Conservation (phyloP, 2,797 vertebrate genomes). For the Atherinosoma microstoma region DNA sequence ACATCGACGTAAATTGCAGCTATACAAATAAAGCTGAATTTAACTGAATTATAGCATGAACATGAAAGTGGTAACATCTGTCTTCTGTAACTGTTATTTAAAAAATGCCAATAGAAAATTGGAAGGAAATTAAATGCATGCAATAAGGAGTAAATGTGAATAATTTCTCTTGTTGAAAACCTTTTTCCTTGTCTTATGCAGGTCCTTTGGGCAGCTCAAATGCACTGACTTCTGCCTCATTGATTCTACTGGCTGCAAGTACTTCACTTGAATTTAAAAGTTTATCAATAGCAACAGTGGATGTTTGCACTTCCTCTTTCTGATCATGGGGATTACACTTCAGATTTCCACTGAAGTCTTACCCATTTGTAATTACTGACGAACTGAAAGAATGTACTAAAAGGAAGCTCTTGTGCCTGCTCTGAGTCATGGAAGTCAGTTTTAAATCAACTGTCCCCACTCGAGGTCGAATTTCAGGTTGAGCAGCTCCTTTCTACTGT, state of each 20-base stretch:
- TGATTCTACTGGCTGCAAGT: slow-evolving; percentile 95
- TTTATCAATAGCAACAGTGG: slow-evolving; percentile 20
- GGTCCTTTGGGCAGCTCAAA: slow-evolving; percentile 90
- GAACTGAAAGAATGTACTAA: slow-evolving; percentile 44
- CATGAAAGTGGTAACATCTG: neutral
- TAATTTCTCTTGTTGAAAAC: neutral
- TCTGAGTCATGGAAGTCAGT: slow-evolving; percentile 49
- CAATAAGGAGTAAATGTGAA: neutral
- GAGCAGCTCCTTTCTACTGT: slow-evolving; percentile 45
- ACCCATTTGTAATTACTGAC: slow-evolving; percentile 22
- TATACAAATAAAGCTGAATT: no score
- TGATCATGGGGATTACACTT: slow-evolving; percentile 43
- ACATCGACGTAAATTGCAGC: no score
- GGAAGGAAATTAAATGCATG: neutral
- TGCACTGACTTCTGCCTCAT: slow-evolving; percentile 92
- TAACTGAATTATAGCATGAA: neutral
- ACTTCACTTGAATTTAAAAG: slow-evolving; percentile 89
- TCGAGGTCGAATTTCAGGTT: slow-evolving; percentile 31
- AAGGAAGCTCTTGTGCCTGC: slow-evolving; percentile 38
- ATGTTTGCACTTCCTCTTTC: slow-evolving; percentile 40
- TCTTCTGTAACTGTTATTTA: neutral
- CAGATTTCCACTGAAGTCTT: slow-evolving; percentile 50
- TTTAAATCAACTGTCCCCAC: slow-evolving; percentile 36
- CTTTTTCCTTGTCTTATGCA: slow-evolving; percentile 56
- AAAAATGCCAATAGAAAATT: neutral